Conservation (phyloP, 2,113 vertebrate species). For the Scomber japonicus region DNA sequence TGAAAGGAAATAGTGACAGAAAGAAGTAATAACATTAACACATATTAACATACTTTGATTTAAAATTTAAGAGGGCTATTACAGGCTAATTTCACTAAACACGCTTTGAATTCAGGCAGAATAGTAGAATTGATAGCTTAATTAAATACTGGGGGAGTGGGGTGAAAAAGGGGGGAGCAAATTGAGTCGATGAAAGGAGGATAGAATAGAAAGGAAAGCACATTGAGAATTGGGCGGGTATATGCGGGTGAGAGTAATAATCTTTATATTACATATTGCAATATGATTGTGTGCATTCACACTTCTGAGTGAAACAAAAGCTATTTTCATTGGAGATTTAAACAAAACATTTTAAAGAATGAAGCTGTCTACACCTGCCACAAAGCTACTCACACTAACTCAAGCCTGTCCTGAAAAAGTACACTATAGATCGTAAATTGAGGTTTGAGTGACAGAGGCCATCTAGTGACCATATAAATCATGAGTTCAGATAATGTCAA, state of each 20-base stretch:
- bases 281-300: neutral
- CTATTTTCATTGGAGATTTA: neutral
- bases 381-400: too few species aligned
- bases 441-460: too few species aligned
- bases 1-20: neutral
- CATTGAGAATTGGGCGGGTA: neutral
- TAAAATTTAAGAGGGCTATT: slow-evolving; percentile 64
- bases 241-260: neutral
- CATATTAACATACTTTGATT: slow-evolving; percentile 59
- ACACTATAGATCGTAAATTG: too few species aligned
- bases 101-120: slow-evolving; percentile 58
- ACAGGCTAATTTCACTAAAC: slow-evolving; percentile 64
- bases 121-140: slow-evolving; percentile 61
- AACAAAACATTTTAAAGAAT: too few species aligned
- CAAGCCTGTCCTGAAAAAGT: too few species aligned
- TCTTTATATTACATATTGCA: neutral
- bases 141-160: slow-evolving; percentile 54
- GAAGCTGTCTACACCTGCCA: too few species aligned
- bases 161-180: slow-evolving; percentile 3
- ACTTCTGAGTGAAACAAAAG: neutral
- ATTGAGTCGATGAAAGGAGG: slow-evolving; percentile 36
- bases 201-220: slow-evolving; percentile 7
- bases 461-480: too few species aligned
- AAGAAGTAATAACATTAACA: slow-evolving; percentile 48
- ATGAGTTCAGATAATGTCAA: too few species aligned